Base-by-base conservation (phyloP, 2,797 vertebrate genomes). In the Sebastes wilsoni region DNA sequence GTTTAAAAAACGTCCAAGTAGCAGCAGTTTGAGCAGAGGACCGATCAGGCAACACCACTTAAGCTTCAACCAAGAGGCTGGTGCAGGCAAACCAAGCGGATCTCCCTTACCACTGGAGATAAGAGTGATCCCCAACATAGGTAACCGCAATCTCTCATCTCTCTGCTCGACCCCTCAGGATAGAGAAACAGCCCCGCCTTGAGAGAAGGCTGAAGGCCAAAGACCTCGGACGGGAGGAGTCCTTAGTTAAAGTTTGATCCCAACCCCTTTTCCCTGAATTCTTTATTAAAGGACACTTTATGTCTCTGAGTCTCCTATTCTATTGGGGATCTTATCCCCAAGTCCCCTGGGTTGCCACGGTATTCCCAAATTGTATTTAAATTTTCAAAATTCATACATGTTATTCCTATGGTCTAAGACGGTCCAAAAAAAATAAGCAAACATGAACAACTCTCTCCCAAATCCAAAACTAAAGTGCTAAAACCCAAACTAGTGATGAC, bases 131-230 rank as follows among this genome's bases (percentile, higher is more conserved):
- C 13, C 0, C 55, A 8, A 0, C 23, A 58, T 13, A 27, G 23
- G 55, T 25, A 14, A 20, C 49, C 8, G 2, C 20, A 52, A 25
- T 14, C 3, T 25, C 55, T 58, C 22, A 25, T 22, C 55, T n/a
- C 0, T 18, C 14, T 42, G 46, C 0, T 0, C 4, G 5, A 14
- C 11, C 12, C 23, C 55, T 23, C 0, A 56, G 11, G 23, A 23
- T 6, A 56, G 11, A 23, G 0, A 13, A 23, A 56, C 10, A 56
- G 55, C 55, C 46, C 1, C 7, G 0, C 23, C 55, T 58, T 1
- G 55, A 58, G 2, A 25, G 22, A 58, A 58, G 12, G 1, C 55
- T 58, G 23, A 27, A 58, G 23, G 2, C 6, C 55, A 58, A 58
- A 58, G 6, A 2, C 2, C 42, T 0, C 0, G 3, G 3, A 49